Percentiles rank a stretch among this genome's conserved stretches.
phyloP scores from a whole-genome alignment of 2,888 invertebrate genomes.

The Ctena decussata region DNA sequence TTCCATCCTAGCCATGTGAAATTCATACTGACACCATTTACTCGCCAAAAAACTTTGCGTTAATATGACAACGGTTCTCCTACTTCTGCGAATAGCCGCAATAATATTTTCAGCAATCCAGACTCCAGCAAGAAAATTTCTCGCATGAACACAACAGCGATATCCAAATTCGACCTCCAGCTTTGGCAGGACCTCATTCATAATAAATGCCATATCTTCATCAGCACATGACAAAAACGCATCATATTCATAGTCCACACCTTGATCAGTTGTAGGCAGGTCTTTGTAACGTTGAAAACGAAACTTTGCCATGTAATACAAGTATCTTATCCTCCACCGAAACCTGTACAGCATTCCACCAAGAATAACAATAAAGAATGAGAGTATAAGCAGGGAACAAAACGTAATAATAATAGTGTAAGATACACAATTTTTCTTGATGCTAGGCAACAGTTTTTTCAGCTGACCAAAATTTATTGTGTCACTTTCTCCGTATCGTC shows the following conservation, averaged over 20 bases:
- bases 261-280: not conserved
- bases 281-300: slow-evolving; percentile 30
- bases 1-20: slow-evolving; percentile 69
- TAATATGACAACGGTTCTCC: slow-evolving; percentile 68
- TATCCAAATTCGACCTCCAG: slow-evolving; percentile 43
- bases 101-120: slow-evolving; percentile 66
- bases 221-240: slow-evolving; percentile 64
- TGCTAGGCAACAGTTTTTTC: too few relatives aligned
- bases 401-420: slow-evolving; percentile 8
- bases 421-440: slow-evolving; percentile 15
- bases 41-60: slow-evolving; percentile 58
- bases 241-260: slow-evolving; percentile 52
- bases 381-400: not conserved
- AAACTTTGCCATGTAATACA: slow-evolving; percentile 44
- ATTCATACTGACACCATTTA: slow-evolving; percentile 72
- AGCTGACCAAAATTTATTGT: not conserved
- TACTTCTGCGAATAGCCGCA: slow-evolving; percentile 66
- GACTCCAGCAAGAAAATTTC: slow-evolving; percentile 68
- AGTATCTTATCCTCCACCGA: slow-evolving; percentile 61
- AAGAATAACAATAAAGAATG: slow-evolving; percentile 18
- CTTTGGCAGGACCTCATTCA: slow-evolving; percentile 18
- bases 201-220: slow-evolving; percentile 38
- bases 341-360: slow-evolving; percentile 48
- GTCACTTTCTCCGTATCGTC: not conserved
- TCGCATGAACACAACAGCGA: slow-evolving; percentile 63